A percentile compares a stretch with the other conserved stretches of the same genome.
These are phyloP conservation scores for Sebastes vulpes DNA, from an alignment of 2,797 vertebrate genomes.

Conservation along the genomic window DNA sequence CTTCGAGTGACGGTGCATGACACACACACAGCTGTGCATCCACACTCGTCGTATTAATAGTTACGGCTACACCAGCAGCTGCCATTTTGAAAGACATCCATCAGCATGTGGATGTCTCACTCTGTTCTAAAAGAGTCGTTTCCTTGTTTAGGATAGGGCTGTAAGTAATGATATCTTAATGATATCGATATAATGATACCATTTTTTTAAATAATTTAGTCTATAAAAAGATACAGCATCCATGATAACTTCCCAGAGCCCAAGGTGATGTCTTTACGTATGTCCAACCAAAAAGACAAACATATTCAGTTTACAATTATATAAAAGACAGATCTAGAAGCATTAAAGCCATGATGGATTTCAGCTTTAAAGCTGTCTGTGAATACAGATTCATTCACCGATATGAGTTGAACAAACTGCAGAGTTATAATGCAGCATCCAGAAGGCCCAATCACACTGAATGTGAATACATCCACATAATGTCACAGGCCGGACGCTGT, in stretches of 20 bases:
- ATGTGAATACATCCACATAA: background rate
- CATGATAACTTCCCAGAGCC: too few relatives aligned
- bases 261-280: rapidly evolving
- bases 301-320: too few relatives aligned
- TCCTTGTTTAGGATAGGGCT: background rate
- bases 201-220: background rate
- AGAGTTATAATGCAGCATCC: background rate
- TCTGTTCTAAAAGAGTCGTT: background rate
- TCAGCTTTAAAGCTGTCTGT: background rate
- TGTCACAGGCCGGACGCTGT: background rate
- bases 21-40: background rate
- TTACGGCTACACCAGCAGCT: background rate
- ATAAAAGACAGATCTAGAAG: background rate
- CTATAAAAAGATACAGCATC: too few relatives aligned
- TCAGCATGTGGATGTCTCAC: background rate
- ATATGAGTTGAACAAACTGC: background rate
- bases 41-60: background rate
- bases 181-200: background rate
- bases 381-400: background rate
- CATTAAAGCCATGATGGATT: background rate
- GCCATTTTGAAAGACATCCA: background rate
- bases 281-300: too few relatives aligned
- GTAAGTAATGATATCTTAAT: background rate
- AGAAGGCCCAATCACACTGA: background rate
- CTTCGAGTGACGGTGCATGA: background rate